Percentiles rank a stretch among this genome's conserved stretches.
Evolutionary conservation across 2,888 invertebrate genomes (phyloP).

Genomic region (Aphodius sticticus): DNA sequence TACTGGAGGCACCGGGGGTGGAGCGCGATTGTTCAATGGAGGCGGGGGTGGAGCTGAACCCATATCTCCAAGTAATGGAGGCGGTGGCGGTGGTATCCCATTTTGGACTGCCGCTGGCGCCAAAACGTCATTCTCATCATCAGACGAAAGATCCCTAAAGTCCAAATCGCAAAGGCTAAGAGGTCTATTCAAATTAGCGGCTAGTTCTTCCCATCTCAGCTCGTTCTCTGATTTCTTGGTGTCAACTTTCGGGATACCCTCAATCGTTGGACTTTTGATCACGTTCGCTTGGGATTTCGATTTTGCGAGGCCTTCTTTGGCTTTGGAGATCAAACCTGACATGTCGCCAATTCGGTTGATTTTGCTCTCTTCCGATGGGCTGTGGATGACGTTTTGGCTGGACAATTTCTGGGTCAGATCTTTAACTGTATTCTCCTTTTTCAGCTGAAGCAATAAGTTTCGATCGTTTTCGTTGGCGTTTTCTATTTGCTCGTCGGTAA

Average conservation of each 20-base stretch:
- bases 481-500: constrained; percentile 62
- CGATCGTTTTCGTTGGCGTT: constrained; percentile 62
- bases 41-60: constrained; percentile 65
- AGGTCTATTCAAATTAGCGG: constrained; percentile 74
- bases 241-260: constrained; percentile 72
- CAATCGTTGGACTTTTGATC: constrained; percentile 74
- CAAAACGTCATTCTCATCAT: constrained; percentile 85
- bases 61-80: constrained; percentile 66
- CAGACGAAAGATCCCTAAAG: constrained; percentile 90
- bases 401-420: constrained; percentile 87
- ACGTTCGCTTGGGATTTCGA: constrained; percentile 85
- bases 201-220: constrained; percentile 93
- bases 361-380: constrained; percentile 67
- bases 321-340: constrained; percentile 91
- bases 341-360: constrained; percentile 78
- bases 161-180: constrained; percentile 93
- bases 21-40: constrained; percentile 57
- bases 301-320: constrained; percentile 89
- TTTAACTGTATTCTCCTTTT: constrained; percentile 86
- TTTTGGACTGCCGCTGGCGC: constrained; percentile 72
- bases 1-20: constrained; percentile 62
- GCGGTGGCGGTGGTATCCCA: constrained; percentile 81
- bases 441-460: constrained; percentile 72
- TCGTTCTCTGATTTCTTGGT: constrained; percentile 92
- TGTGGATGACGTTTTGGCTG: constrained; percentile 70